Base-by-base conservation (phyloP, 2,888 invertebrate genomes). In the Cistogaster globosa region DNA sequence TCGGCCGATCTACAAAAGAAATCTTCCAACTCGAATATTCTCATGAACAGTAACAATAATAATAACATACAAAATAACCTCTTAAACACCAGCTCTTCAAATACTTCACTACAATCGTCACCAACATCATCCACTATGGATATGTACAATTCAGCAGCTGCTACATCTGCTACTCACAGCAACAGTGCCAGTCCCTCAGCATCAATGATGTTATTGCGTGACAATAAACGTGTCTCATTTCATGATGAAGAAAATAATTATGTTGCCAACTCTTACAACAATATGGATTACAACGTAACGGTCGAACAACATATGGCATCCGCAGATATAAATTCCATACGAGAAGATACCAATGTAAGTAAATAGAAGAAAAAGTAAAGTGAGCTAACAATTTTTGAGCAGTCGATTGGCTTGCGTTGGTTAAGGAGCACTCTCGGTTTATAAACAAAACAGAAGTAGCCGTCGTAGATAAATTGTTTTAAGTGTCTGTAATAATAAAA, bases 301-400 rank as follows among this genome's bases (percentile, higher is more conserved):
- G 89, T 89, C 51, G 88, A 94, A 93, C 88, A 94, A 68, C 84
- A 81, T 79, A 83, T 84, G 81, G 48, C 82, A 55, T 86, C 89
- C 48, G 85, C 88, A 38, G 92, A 92, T 89, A 88, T 93, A 90
- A 90, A 93, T 89, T 88, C 94, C 88, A 94, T 95, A 79, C 93
- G 95, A 88, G 97, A 97, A 92, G 97, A 97, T 93, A 96, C 96
- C 71, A 96, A 96, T 92, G 97, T 97, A 93, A 95, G 95, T 94
- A 9, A 0, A 42, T 26, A 32, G 32, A 32, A 5, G 8, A 32
- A 4, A 26, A 4, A 26, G 26, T n/a, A n/a, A n/a, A n/a, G n/a
- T n/a, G n/a, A n/a, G n/a, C n/a, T n/a, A n/a, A n/a, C 26, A 4
- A 2, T 26, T 26, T 26, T 26, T 26, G 26, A 26, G 26, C 26